Evolutionary conservation across 2,113 vertebrate species (phyloP), one percentile per base, ranked within the genome.

Genomic region (Elachura formosa): DNA sequence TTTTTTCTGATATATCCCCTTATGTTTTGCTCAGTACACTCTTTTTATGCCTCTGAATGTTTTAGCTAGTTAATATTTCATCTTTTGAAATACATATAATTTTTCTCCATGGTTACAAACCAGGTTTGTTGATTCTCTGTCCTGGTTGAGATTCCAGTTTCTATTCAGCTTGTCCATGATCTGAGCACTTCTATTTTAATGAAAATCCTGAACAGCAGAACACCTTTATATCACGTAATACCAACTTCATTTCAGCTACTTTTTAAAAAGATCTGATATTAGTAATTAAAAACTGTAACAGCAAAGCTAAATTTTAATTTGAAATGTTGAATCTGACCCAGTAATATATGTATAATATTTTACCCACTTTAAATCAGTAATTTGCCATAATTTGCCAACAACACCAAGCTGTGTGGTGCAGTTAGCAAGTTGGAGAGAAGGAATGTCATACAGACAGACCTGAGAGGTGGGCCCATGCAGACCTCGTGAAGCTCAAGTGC

Each of bases 401-500:
- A 14, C 3, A 25, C 33, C 40, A 59, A 46, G n/a, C 38, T 59
- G 20, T 22, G 24, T 22, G n/a, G 28, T 46, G 16, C 23, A 29
- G 52, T 45, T 7, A 36, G 22, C 24, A 52, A 17, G 28, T 13
- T 29, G 13, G 33, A 74, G 21, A 51, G 28, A 45, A 52, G 28
- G 14, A 9, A 81, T 45, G 38, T 29, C 45, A 59, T 52, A 19
- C 38, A n/a, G 28, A 45, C 33, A 59, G 23, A 24, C 33, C 5
- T 25, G 24, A 46, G 29, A 52, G 20, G 9, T n/a, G 13, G 12
- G 26, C 25, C 38, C 0, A 0, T 34, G 56, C 18, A n/a, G 29
- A 45, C 33, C 15, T n/a, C 33, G 24, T 1, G 1, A 73, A 73
- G 15, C 21, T 59, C 86, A 51, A n/a, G 8, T 38, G 15, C 12